These are phyloP conservation scores for Tragulus kanchil DNA, from an alignment of 2,113 vertebrate genomes.

Conservation along the genomic window DNA sequence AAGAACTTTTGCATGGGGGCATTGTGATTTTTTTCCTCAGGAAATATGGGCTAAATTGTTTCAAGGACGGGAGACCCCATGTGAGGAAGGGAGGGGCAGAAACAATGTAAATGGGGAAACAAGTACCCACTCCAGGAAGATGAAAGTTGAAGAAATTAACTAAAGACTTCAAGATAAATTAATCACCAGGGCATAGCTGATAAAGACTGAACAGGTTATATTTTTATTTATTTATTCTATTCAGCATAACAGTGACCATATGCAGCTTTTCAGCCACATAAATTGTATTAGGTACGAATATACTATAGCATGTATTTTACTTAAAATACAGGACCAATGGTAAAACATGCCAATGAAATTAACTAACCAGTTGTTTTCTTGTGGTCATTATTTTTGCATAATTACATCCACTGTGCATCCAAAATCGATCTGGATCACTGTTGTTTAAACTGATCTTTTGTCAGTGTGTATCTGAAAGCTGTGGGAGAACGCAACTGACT, in stretches of 20 bases:
- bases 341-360: background rate
- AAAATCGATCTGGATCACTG: background rate
- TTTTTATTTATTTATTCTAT: background rate
- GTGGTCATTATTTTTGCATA: background rate
- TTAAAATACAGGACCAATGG: background rate
- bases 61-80: background rate
- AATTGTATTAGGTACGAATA: too few relatives aligned
- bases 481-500: background rate
- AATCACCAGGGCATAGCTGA: background rate
- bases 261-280: too few relatives aligned
- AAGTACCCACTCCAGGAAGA: background rate
- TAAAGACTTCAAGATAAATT: constrained; percentile 9
- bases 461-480: background rate
- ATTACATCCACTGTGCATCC: background rate
- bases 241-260: too few relatives aligned
- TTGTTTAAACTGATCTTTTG: background rate
- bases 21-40: background rate
- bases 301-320: too few relatives aligned
- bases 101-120: background rate
- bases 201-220: background rate
- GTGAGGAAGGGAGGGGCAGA: background rate
- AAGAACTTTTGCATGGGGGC: background rate
- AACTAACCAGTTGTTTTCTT: background rate
- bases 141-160: background rate
- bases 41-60: background rate